A percentile compares a stretch with the other conserved stretches of the same genome.
phyloP scores from a whole-genome alignment of 1,140 invertebrate species.

The Mylabris phalerata region DNA sequence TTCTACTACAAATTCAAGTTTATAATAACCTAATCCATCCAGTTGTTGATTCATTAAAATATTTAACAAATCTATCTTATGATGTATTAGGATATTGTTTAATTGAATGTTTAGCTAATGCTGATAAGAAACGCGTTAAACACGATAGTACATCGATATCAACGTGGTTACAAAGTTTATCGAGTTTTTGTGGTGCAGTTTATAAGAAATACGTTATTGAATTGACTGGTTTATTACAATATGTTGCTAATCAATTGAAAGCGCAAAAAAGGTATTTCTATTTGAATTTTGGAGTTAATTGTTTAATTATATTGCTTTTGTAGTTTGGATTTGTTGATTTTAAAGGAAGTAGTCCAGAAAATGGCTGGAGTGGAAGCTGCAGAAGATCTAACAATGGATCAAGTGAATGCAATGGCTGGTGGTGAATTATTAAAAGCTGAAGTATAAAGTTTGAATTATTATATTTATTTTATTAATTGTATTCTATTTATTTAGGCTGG shows the following conservation, averaged over 20 bases:
- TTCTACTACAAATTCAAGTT: slow-evolving; percentile 90
- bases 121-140: slow-evolving; percentile 71
- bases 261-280: slow-evolving; percentile 77
- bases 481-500: slow-evolving; percentile 59
- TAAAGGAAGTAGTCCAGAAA: slow-evolving; percentile 98
- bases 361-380: slow-evolving; percentile 97
- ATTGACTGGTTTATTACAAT: slow-evolving; percentile 89
- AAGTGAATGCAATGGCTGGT: slow-evolving; percentile 92
- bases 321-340: slow-evolving; percentile 87
- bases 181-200: slow-evolving; percentile 89
- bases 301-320: slow-evolving; percentile 33
- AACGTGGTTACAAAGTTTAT: slow-evolving; percentile 88
- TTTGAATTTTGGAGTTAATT: slow-evolving; percentile 1
- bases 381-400: slow-evolving; percentile 94
- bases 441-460: slow-evolving; percentile 46
- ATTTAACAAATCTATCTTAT: slow-evolving; percentile 90
- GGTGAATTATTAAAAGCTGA: slow-evolving; percentile 92
- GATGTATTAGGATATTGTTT: slow-evolving; percentile 95
- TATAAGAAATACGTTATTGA: slow-evolving; percentile 98
- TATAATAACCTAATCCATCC: slow-evolving; percentile 96
- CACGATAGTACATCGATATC: slow-evolving; percentile 91
- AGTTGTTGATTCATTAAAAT: slow-evolving; percentile 97
- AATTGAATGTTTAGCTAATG: slow-evolving; percentile 79
- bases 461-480: background rate
- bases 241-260: slow-evolving; percentile 95